Conservation (phyloP, 1,140 invertebrate genomes). For the Eriosoma lanigerum region DNA sequence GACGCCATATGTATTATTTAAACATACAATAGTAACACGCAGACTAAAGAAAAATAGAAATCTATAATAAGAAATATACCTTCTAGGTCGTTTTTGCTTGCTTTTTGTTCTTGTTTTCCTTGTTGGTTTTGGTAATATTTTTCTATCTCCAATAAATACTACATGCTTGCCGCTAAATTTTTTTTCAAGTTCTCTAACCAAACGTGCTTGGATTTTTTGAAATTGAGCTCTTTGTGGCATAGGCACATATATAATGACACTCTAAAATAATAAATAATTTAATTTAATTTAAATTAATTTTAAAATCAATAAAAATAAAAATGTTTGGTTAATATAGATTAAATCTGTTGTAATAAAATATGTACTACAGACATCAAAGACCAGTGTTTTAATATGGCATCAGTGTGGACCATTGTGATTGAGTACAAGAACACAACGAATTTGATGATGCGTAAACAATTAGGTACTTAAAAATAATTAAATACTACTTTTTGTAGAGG, state of each 20-base stretch:
- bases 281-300: neutral
- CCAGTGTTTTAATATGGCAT: constrained; percentile 37
- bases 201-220: constrained; percentile 95
- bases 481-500: no score
- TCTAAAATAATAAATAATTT: constrained; percentile 5
- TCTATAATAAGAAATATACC: constrained; percentile 59
- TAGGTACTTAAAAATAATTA: no score
- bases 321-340: neutral
- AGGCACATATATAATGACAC: constrained; percentile 96
- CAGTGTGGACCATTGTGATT: constrained; percentile 41
- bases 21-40: constrained; percentile 48
- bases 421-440: constrained; percentile 29
- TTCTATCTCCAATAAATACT: constrained; percentile 95
- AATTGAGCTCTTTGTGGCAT: constrained; percentile 95
- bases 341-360: neutral
- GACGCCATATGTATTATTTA: constrained; percentile 34
- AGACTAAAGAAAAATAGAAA: neutral
- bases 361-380: neutral
- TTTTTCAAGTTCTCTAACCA: constrained; percentile 98
- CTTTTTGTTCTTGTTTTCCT: constrained; percentile 90
- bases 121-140: constrained; percentile 97
- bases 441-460: constrained; percentile 38
- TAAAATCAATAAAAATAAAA: neutral
- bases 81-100: constrained; percentile 97
- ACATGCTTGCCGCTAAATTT: constrained; percentile 99